Conservation (phyloP, 2,888 invertebrate genomes). For the Luffia ferchaultella region DNA sequence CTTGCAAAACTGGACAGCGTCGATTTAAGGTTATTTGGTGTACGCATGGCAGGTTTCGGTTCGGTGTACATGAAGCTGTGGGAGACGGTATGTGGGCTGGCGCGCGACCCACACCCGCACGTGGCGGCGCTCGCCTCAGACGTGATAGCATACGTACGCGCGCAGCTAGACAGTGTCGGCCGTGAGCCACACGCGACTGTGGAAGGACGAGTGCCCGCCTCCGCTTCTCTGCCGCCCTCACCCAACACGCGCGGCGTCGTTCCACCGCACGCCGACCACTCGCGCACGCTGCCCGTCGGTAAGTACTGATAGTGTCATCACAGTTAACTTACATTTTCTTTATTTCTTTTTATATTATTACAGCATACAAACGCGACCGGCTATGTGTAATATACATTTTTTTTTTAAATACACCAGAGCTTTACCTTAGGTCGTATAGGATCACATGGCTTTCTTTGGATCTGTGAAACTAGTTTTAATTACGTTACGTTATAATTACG, state of each 20-base stretch:
- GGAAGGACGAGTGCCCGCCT: slow-evolving; percentile 26
- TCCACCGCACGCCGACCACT: slow-evolving; percentile 33
- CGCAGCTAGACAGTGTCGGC: slow-evolving; percentile 65
- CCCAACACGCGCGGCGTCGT: slow-evolving; percentile 57
- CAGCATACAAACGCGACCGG: no score
- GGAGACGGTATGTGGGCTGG: slow-evolving; percentile 79
- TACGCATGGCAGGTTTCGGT: slow-evolving; percentile 56
- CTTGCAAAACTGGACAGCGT: no score
- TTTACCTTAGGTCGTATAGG: no score
- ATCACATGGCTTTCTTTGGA: no score
- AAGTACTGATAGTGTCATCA: no score
- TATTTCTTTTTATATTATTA: no score
- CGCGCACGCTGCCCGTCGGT: slow-evolving; percentile 31
- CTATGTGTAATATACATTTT: no score
- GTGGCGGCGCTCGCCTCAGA: slow-evolving; percentile 81
- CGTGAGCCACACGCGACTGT: neutral
- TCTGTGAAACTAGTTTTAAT: no score
- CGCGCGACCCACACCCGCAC: slow-evolving; percentile 87
- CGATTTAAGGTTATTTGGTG: no score
- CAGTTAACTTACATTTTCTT: no score
- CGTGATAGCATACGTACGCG: slow-evolving; percentile 79
- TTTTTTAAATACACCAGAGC: no score
- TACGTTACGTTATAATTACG: no score
- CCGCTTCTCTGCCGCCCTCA: slow-evolving; percentile 67
- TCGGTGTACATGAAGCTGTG: slow-evolving; percentile 92